Conservation (phyloP, 1,140 invertebrate species). For the Lasaia peninsularis region DNA sequence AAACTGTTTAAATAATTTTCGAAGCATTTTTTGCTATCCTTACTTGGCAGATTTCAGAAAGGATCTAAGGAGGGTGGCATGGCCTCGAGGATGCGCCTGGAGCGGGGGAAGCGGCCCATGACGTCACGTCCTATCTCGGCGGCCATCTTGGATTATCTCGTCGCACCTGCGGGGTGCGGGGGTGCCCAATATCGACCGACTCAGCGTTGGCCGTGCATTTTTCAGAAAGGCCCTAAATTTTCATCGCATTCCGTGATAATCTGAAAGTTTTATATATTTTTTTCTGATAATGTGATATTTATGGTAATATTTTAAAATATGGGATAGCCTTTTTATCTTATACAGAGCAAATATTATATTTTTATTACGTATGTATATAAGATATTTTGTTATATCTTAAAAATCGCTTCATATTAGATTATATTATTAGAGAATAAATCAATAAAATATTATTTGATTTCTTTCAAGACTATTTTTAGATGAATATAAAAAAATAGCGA, state of each 20-base stretch:
- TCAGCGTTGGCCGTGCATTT: conserved; percentile 52
- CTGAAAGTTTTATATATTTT: conserved; percentile 15
- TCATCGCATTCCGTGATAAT: conserved; percentile 12
- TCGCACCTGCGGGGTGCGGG: conserved; percentile 72
- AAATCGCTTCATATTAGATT: too few relatives aligned
- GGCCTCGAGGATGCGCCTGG: conserved; percentile 69
- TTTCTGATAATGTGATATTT: not conserved
- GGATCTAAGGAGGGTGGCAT: conserved; percentile 72
- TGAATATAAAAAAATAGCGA: too few relatives aligned
- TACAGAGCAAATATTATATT: too few relatives aligned
- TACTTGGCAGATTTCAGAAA: conserved; percentile 67
- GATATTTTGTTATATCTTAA: too few relatives aligned
- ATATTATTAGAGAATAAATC: too few relatives aligned
- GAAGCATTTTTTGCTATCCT: conserved; percentile 31
- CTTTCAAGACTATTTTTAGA: too few relatives aligned
- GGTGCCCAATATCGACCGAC: conserved; percentile 54
- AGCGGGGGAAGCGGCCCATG: conserved; percentile 56
- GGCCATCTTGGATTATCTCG: conserved; percentile 77
- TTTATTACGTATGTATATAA: too few relatives aligned
- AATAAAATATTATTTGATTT: too few relatives aligned
- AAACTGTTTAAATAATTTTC: not conserved
- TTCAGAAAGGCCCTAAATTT: conserved; percentile 62
- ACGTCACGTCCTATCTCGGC: conserved; percentile 76
- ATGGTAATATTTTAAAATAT: too few relatives aligned
- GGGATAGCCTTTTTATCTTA: too few relatives aligned